These are phyloP conservation scores for Drosophila murphyi DNA, from an alignment of 1,140 invertebrate genomes.

Conservation along the genomic window DNA sequence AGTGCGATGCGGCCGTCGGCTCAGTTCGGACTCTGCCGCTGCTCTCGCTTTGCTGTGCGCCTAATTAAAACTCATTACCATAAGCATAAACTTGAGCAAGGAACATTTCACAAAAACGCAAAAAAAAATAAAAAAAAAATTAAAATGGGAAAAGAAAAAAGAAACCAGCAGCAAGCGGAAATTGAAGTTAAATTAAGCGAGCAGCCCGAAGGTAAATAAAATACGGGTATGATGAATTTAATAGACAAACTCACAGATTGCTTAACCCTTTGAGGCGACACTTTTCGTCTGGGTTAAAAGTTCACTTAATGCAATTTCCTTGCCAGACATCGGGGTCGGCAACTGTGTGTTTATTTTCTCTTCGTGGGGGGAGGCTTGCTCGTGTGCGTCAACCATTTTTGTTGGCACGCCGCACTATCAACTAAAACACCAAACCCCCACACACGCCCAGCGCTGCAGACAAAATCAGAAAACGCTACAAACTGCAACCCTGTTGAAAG, in stretches of 20 bases:
- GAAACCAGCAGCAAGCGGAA: constrained; percentile 42
- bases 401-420: constrained; percentile 35
- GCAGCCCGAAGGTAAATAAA: not conserved
- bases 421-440: constrained; percentile 20
- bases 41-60: constrained; percentile 66
- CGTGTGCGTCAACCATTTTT: constrained; percentile 43
- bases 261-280: constrained; percentile 13
- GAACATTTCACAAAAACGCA: constrained; percentile 48
- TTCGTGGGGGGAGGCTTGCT: not conserved
- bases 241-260: constrained; percentile 30
- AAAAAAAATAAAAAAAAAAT: constrained; percentile 28
- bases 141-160: constrained; percentile 8
- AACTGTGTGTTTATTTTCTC: not conserved
- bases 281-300: constrained; percentile 46
- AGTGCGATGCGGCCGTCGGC: constrained; percentile 24
- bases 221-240: constrained; percentile 3
- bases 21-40: constrained; percentile 32
- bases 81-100: constrained; percentile 79
- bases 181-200: constrained; percentile 51
- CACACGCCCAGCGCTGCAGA: not conserved
- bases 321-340: constrained; percentile 58
- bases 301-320: constrained; percentile 74
- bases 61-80: constrained; percentile 83
- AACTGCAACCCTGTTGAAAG: constrained; percentile 57
- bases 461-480: not conserved